Evolutionary conservation across 2,888 invertebrate species (phyloP), one percentile per base, ranked within the genome.

Genomic region (Drosophila borborema): DNA sequence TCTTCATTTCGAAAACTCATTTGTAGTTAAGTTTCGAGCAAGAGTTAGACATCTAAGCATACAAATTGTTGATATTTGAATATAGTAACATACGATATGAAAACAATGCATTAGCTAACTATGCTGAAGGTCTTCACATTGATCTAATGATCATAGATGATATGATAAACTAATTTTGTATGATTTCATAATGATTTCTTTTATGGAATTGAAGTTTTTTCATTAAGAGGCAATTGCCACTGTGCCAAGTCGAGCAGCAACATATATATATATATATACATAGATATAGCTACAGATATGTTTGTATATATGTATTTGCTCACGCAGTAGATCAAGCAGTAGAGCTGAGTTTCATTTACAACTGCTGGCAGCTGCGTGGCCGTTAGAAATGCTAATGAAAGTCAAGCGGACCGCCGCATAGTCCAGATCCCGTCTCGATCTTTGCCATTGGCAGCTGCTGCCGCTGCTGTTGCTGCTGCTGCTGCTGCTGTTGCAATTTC

Each of bases 361-460:
- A 62, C 74, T 69, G 65, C 55, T 77, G 78, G 78, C 89, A 90
- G 87, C 87, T 90, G 87, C 89, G 86, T 86, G 89, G 86, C 86
- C 86, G 86, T 87, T 87, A 90, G 90, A 90, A 87, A 87, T 87
- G 86, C 86, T 87, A 87, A 87, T 87, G 90, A 88, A 86, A 89
- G 86, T 85, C 90, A 87, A 75, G 74, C 89, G 81, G 61, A 51
- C 64, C 51, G 55, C 59, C 61, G 53, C 54, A 51, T n/a, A 63
- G 51, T 63, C 60, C 73, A 73, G 74, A 69, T 58, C 63, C 64
- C 63, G 54, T 58, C 68, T 68, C 64, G 54, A 62, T 64, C 63
- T 75, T 61, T 66, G 81, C 66, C 71, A 71, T 63, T 68, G 65
- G 72, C 76, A 81, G 81, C 80, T 69, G 72, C 46, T 53, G 60